Evolutionary conservation across 1,140 invertebrate species (phyloP), one percentile per base, ranked within the genome.

Genomic region (Odontomachus brunneus): DNA sequence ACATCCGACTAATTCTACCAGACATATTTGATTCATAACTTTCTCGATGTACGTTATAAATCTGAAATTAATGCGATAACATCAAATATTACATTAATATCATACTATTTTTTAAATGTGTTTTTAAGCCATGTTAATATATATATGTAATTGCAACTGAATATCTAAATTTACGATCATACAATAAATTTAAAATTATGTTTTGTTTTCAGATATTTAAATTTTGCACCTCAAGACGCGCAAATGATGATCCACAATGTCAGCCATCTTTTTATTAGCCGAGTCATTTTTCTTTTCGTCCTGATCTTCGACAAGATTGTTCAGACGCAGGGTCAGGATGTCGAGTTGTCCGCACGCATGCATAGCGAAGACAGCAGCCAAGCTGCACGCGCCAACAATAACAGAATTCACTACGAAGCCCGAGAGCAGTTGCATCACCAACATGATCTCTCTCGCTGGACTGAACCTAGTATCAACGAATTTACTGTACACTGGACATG

Each of bases 1-100:
- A 60, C 90, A 91, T 26, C 91, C 91, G 0, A 91, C 57, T 51
- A 91, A 88, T 88, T 92, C 91, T 7, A 92, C 84, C 26, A 92
- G 74, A 69, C 90, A 90, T 69, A 91, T 86, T 66, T 89, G 88
- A 66, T 90, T 88, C 29, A 92, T 81, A 48, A 90, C 65, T 12
- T 81, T 57, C 74, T 92, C 90, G 11, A 91, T 85, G 0, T 75
- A 26, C 0, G 74, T 22, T 48, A 89, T 86, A 26, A 92, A 91
- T 12, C 91, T 92, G 29, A 74, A 86, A 38, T 63, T 2, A 62
- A 80, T 14, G 44, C 33, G 5, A 53, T 17, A 0, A 24, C 17
- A 48, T 29, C n/a, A 33, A 33, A 33, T 33, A 2, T 33, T 5
- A n/a, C n/a, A n/a, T n/a, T n/a, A n/a, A n/a, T n/a, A n/a, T n/a